Percentiles rank a stretch among this genome's conserved stretches.
Conservation (phyloP, 2,888 invertebrate species). For the Watsonalla binaria region DNA sequence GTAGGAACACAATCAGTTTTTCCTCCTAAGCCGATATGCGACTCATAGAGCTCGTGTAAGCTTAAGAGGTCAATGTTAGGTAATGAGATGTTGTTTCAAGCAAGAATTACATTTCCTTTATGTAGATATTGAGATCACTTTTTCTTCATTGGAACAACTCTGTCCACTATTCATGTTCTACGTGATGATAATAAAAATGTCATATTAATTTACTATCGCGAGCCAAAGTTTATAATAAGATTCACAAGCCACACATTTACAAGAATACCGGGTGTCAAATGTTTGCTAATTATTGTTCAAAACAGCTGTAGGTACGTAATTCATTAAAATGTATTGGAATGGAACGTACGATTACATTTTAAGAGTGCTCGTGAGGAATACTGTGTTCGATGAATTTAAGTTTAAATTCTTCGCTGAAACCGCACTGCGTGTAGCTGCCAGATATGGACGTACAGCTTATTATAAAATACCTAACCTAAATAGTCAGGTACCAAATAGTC, state of each 20-base stretch:
- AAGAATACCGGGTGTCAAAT: not conserved
- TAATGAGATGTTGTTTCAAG: too few relatives aligned
- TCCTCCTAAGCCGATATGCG: too few relatives aligned
- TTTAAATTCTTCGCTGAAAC: not conserved
- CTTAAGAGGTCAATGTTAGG: too few relatives aligned
- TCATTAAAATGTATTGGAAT: not conserved
- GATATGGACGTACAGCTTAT: not conserved
- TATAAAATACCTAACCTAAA: conserved; percentile 1
- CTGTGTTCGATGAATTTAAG: not conserved
- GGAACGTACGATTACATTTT: not conserved
- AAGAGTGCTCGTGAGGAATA: not conserved
- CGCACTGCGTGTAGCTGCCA: not conserved
- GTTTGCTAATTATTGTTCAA: not conserved
- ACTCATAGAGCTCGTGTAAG: too few relatives aligned
- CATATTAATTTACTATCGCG: too few relatives aligned
- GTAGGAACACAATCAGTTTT: not conserved
- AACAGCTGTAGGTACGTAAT: not conserved
- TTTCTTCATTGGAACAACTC: too few relatives aligned
- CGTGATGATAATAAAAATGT: too few relatives aligned
- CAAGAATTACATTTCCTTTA: too few relatives aligned
- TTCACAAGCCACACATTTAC: not conserved
- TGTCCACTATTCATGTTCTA: too few relatives aligned
- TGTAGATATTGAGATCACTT: too few relatives aligned
- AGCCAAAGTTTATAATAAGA: not conserved
- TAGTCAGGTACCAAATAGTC: conserved; percentile 1